Evolutionary conservation across 2,888 invertebrate genomes (phyloP), one percentile per base, ranked within the genome.

Genomic region (Xylota sylvarum): DNA sequence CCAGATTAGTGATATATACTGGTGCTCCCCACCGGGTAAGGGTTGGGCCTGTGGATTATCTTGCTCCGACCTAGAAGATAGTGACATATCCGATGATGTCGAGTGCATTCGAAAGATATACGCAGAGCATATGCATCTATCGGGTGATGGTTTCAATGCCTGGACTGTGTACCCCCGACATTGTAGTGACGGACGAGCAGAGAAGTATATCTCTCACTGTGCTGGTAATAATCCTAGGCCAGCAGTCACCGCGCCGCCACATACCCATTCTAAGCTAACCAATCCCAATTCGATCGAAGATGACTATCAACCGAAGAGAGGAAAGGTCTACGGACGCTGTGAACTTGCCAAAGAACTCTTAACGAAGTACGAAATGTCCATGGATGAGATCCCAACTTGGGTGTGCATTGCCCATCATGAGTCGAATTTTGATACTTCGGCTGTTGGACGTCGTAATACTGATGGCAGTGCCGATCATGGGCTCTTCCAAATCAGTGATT

Each of bases 371-470:
- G 94, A 94, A 32, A 92, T 95, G 78, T 92, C 93, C 6, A 92
- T 91, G 77, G 93, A 94, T 55, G 92, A 94, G 89, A 90, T 95
- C 83, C 92, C 95, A 50, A 95, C 94, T 14, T 95, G 95, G 95
- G 94, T 96, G 56, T 96, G 96, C 93, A 95, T 96, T 89, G 95
- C 95, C 12, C 94, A 94, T 89, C 95, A 95, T 92, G 96, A 96
- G 91, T 96, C 96, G 0, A 93, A 94, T 17, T 94, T 94, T 90
- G 94, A 96, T 90, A 96, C 96, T 5, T 93, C 94, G 7, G 95
- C 95, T 1, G 91, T 94, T 62, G 94, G 94, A 12, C 90, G 91
- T 0, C 86, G 90, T 6, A 92, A 91, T 52, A 76, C 88, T 19
- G 92, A 91, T 70, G 92, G 91, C 40, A 95, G 95, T 89, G 94